Evolutionary conservation across 2,888 invertebrate genomes (phyloP).

Genomic region (Synanthedon formicaeformis): DNA sequence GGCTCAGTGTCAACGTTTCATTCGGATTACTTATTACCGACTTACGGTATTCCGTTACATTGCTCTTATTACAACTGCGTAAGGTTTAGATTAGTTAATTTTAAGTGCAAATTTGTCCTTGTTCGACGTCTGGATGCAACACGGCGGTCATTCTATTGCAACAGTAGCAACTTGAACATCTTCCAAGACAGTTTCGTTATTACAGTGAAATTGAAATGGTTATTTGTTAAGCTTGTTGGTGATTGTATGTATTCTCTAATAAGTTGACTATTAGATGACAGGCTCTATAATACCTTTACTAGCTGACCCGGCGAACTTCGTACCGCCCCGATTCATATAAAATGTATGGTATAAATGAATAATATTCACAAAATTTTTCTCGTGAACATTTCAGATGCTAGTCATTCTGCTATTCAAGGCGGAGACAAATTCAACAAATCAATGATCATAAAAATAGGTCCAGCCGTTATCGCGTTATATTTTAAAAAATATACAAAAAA

Average conservation of each 20-base stretch:
- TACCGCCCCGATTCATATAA: too few relatives aligned
- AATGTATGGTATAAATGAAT: too few relatives aligned
- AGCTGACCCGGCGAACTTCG: too few relatives aligned
- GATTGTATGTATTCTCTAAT: constrained; percentile 11
- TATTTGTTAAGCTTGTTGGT: constrained; percentile 12
- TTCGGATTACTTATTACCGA: constrained; percentile 47
- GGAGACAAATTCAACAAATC: too few relatives aligned
- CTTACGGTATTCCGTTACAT: constrained; percentile 9
- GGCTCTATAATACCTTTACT: too few relatives aligned
- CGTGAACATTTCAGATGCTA: too few relatives aligned
- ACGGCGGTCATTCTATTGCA: constrained; percentile 49
- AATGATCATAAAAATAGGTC: too few relatives aligned
- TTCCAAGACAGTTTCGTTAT: constrained; percentile 50
- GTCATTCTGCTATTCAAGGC: too few relatives aligned
- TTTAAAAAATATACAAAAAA: too few relatives aligned
- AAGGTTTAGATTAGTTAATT: constrained; percentile 16
- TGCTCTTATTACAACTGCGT: constrained; percentile 8
- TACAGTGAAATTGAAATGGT: constrained; percentile 49
- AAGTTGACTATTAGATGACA: too few relatives aligned
- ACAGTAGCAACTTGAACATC: constrained; percentile 42
- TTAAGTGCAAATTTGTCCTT: constrained; percentile 10
- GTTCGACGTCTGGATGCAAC: constrained; percentile 30
- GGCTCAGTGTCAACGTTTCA: constrained; percentile 62
- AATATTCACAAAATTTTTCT: too few relatives aligned
- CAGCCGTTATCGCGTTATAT: too few relatives aligned